phyloP scores from a whole-genome alignment of 1,140 invertebrate species.

The Formica exsecta region DNA sequence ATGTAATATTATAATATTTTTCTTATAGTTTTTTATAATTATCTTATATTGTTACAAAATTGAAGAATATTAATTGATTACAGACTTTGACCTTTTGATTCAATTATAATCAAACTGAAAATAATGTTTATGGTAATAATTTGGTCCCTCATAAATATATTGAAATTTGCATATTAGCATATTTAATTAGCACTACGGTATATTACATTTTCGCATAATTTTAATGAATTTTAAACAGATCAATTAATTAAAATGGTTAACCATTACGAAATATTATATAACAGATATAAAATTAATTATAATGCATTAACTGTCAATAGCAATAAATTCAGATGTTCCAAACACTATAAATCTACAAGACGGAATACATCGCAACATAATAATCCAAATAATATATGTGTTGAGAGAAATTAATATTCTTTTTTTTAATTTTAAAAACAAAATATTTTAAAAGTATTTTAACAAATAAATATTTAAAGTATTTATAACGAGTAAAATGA shows the following conservation, averaged over 20 bases:
- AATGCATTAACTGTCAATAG: no score
- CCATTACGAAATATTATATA: background rate
- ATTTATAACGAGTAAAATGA: no score
- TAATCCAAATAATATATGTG: no score
- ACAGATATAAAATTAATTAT: no score
- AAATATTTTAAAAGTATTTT: no score
- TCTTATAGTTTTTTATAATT: background rate
- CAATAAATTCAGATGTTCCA: no score
- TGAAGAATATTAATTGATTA: background rate
- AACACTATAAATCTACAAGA: no score
- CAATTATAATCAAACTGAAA: background rate
- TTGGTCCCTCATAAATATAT: conserved; percentile 24
- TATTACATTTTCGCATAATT: conserved; percentile 23
- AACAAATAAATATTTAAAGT: no score
- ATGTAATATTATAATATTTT: background rate
- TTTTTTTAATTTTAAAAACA: no score
- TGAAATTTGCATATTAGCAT: conserved; percentile 28
- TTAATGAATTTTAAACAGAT: conserved; percentile 9
- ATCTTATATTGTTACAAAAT: conserved; percentile 13
- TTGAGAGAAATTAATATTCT: no score
- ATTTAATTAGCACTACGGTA: conserved; percentile 6
- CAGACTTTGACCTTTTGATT: background rate
- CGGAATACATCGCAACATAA: no score
- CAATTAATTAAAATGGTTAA: conserved; percentile 26
- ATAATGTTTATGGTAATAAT: conserved; percentile 19